These are phyloP conservation scores for Scomber colias DNA, from an alignment of 2,113 vertebrate genomes.

Conservation along the genomic window DNA sequence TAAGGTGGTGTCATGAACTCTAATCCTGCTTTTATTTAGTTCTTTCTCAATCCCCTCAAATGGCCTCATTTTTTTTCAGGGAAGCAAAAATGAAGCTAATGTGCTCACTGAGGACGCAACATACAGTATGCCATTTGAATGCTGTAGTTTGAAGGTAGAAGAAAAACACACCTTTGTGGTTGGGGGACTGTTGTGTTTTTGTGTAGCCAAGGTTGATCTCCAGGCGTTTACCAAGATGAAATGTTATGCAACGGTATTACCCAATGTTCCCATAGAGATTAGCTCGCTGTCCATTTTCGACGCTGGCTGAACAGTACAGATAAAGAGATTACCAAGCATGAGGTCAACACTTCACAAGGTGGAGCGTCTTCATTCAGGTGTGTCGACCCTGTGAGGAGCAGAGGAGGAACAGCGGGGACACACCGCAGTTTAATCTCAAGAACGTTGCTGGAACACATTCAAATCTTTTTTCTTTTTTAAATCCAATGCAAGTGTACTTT, in stretches of 20 bases:
- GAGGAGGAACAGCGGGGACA: not conserved
- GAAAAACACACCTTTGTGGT: not conserved
- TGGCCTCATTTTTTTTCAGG: not conserved
- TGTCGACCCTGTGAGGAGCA: slow-evolving; percentile 42
- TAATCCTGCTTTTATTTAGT: slow-evolving; percentile 73
- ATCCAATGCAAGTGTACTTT: not conserved
- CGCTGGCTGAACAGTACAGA: slow-evolving; percentile 48
- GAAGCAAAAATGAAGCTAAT: not conserved
- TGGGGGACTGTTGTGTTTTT: not conserved
- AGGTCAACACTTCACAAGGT: slow-evolving; percentile 20
- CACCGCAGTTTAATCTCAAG: not conserved
- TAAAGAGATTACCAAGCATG: slow-evolving; percentile 73
- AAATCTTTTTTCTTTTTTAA: too few relatives aligned
- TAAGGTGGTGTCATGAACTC: slow-evolving; percentile 67
- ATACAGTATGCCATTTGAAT: not conserved
- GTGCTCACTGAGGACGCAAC: not conserved
- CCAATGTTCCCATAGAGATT: slow-evolving; percentile 77
- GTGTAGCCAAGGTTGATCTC: slow-evolving; percentile 37
- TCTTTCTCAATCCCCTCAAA: slow-evolving; percentile 51
- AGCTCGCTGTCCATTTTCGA: slow-evolving; percentile 50
- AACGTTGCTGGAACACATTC: not conserved
- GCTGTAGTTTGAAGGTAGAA: not conserved
- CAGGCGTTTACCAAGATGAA: slow-evolving; percentile 50
- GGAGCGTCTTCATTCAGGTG: slow-evolving; percentile 56
- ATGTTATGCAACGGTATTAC: slow-evolving; percentile 76